These are phyloP conservation scores for Stichodactyla helianthus DNA, from an alignment of 64 coral and sea anemone species.

Conservation along the genomic window DNA sequence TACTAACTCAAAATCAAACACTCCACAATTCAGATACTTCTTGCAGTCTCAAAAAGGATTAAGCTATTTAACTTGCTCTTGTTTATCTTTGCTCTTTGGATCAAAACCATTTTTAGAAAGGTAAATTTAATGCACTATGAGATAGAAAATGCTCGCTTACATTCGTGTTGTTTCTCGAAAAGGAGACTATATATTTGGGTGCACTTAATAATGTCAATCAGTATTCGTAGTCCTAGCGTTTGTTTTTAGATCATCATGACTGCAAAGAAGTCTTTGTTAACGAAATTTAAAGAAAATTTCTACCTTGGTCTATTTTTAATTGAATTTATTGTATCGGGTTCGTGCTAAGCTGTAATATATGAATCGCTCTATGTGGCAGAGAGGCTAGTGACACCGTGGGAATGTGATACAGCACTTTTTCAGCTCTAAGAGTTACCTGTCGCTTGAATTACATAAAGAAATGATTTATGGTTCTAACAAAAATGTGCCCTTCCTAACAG, in stretches of 20 bases:
- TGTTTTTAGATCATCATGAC: background rate
- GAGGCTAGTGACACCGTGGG: background rate
- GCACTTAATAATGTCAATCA: constrained; percentile 2
- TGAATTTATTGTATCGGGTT: background rate
- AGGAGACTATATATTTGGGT: background rate
- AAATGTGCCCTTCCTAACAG: constrained; percentile 9
- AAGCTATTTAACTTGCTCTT: background rate
- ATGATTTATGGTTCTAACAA: constrained; percentile 26
- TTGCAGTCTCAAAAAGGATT: background rate
- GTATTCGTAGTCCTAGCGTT: background rate
- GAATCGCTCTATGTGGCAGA: background rate
- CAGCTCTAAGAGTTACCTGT: background rate
- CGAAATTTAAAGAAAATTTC: background rate
- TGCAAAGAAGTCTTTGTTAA: background rate
- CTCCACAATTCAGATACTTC: background rate
- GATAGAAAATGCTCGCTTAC: background rate
- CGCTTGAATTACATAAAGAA: constrained; percentile 6
- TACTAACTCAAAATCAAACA: background rate
- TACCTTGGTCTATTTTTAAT: background rate
- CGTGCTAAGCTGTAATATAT: background rate
- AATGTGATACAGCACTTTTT: constrained; percentile 4
- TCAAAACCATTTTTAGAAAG: background rate
- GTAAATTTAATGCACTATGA: background rate
- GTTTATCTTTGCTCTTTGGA: background rate
- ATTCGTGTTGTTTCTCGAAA: constrained; percentile 10